A percentile compares a stretch with the other conserved stretches of the same genome.
Conservation (phyloP, 2,888 invertebrate genomes). For the Pollenia angustigena region DNA sequence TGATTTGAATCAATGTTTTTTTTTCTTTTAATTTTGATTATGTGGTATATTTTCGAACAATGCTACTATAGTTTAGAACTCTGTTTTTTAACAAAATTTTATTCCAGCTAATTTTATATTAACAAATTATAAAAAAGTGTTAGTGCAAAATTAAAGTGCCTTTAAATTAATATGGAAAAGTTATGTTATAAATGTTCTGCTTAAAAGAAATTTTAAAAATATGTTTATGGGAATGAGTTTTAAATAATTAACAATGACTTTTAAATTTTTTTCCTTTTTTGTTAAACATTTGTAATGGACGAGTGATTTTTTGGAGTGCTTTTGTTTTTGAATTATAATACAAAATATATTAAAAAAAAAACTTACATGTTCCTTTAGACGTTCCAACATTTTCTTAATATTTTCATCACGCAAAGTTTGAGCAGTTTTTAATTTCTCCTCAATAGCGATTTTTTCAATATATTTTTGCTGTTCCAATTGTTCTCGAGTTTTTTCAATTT, state of each 20-base stretch:
- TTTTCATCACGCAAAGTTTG: constrained; percentile 95
- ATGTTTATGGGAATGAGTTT: constrained; percentile 37
- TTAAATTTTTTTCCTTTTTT: neutral
- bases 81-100: neutral
- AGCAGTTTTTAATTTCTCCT: constrained; percentile 94
- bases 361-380: constrained; percentile 95
- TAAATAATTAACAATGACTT: constrained; percentile 41
- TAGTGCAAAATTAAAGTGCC: constrained; percentile 51
- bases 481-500: constrained; percentile 88
- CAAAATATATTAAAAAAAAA: neutral
- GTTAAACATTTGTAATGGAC: neutral
- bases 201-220: constrained; percentile 5
- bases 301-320: constrained; percentile 62
- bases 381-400: constrained; percentile 95
- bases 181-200: constrained; percentile 20
- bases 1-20: too few relatives aligned
- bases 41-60: too few relatives aligned
- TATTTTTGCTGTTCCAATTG: constrained; percentile 93
- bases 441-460: constrained; percentile 93
- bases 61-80: too few relatives aligned
- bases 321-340: constrained; percentile 46
- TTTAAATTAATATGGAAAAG: constrained; percentile 11
- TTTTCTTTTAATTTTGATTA: too few relatives aligned
- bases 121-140: neutral
- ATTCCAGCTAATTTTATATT: too few relatives aligned